Evolutionary conservation across 2,888 invertebrate species (phyloP), one percentile per base, ranked within the genome.

Genomic region (Gerris lacustris): DNA sequence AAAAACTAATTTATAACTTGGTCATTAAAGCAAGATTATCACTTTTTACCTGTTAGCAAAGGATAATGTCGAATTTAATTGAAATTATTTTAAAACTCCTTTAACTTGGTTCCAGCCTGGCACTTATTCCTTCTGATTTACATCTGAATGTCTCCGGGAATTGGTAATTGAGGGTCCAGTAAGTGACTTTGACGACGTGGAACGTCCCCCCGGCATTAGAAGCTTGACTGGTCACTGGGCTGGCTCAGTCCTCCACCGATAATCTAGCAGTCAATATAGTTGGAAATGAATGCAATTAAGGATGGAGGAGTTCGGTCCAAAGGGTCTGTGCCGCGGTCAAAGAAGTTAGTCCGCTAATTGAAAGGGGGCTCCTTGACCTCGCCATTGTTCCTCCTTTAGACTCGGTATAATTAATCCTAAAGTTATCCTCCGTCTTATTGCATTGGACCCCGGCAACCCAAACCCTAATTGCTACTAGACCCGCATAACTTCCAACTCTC

Each of bases 261-360:
- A 55, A 55, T 55, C 55, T 55, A 55, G 55, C 11, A 55, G 55
- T 55, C 55, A 55, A 55, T 55, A 55, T 55, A 55, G 55, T 55
- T 55, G 55, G 55, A 55, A 55, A 55, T 55, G 55, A 55, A 55
- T 55, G 55, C 55, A 55, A 55, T 55, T 55, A 55, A 55, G 55
- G 55, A 55, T 55, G 55, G 55, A 55, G 55, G 55, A 55, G 55
- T 55, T 55, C 55, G 55, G 55, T 55, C 55, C 55, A 15, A 55
- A 55, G 67, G 71, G 67, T 55, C 63, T 69, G 43, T 15, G 64
- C 17, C 68, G 73, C 70, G 74, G 74, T 74, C 74, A 74, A 74
- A 74, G 74, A 74, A 74, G 74, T 74, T 74, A 73, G 74, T 73
- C 73, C 71, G 72, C 73, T 73, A 73, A 73, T 73, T 72, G 72